phyloP scores from a whole-genome alignment of 2,888 invertebrate species.

The Cosmia trapezina region DNA sequence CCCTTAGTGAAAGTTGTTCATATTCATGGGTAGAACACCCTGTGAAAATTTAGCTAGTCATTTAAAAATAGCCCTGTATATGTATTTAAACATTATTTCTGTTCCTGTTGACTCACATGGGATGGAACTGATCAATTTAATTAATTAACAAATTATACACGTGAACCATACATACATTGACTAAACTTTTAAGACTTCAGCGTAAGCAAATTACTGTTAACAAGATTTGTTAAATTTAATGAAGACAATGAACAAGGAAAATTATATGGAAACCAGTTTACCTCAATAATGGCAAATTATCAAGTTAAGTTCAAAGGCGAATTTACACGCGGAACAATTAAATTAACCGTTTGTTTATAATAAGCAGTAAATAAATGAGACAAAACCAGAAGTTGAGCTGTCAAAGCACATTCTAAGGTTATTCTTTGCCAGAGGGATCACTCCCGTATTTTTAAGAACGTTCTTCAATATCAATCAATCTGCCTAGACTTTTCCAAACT shows the following conservation, averaged over 20 bases:
- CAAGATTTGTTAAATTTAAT: constrained; percentile 36
- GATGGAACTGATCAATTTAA: not conserved
- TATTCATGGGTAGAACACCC: too few relatives aligned
- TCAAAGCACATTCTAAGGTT: too few relatives aligned
- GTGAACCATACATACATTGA: constrained; percentile 13
- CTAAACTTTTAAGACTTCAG: constrained; percentile 43
- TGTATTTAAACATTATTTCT: not conserved
- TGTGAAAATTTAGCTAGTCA: too few relatives aligned
- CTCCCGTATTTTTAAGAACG: not conserved
- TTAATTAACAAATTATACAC: constrained; percentile 24
- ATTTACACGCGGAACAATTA: not conserved
- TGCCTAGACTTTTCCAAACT: too few relatives aligned
- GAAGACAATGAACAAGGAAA: constrained; percentile 27
- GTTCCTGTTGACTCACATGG: constrained; percentile 1
- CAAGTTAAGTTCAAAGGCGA: not conserved
- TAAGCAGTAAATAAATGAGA: not conserved
- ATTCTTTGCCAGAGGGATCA: too few relatives aligned
- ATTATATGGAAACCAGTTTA: constrained; percentile 20
- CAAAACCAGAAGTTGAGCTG: not conserved
- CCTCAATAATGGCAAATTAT: constrained; percentile 5
- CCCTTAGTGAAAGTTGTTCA: too few relatives aligned
- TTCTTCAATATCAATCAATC: not conserved
- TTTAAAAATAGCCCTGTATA: too few relatives aligned
- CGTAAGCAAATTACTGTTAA: constrained; percentile 40
- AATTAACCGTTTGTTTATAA: not conserved